Base-by-base conservation (phyloP, 2,113 vertebrate genomes). In the Chaetura pelagica region DNA sequence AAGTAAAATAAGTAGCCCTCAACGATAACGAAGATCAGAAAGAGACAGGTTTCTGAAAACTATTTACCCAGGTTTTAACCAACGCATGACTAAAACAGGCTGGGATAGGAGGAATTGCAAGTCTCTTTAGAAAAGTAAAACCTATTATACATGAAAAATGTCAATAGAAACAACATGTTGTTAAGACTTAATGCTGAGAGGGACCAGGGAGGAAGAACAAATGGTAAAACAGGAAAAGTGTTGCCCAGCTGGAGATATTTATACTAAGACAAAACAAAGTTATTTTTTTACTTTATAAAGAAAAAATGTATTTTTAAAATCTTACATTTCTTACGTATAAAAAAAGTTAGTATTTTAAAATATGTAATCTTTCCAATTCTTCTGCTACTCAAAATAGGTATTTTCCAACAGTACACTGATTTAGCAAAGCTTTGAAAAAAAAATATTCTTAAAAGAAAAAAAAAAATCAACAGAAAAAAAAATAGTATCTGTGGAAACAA, bases 391-490 rank as follows among this genome's bases (percentile, higher is more conserved):
- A 78, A 55, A 74, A 71, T 32, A 91, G 54, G 8, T 27, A 3
- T 48, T 44, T 29, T 6, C 34, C 44, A 16, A 55, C 63, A 17
- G 49, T 62, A 93, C 81, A 90, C 13, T 64, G 62, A 88, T 82
- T 76, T 48, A 79, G n/a, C 34, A 85, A 79, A 76, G 72, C 40
- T 83, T 88, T 90, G 44, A 66, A 78, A 84, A 76, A 88, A 59
- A 8, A 7, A 18, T 78, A 18, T 78, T 77, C 34, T 48, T 68
- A 87, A 34, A 89, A 8, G 42, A 30, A 67, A 91, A 80, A 26
- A 26, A 93, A 95, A 51, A 18, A 76, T 35, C 22, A 66, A 66
- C 46, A 95, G 64, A 89, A 95, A 81, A 59, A 89, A 75, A 89
- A 89, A 68, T 48, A 87, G 38, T 51, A 68, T 34, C 57, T 75